Evolutionary conservation across 2,113 vertebrate species (phyloP).

Genomic region (Micronisus gabar): DNA sequence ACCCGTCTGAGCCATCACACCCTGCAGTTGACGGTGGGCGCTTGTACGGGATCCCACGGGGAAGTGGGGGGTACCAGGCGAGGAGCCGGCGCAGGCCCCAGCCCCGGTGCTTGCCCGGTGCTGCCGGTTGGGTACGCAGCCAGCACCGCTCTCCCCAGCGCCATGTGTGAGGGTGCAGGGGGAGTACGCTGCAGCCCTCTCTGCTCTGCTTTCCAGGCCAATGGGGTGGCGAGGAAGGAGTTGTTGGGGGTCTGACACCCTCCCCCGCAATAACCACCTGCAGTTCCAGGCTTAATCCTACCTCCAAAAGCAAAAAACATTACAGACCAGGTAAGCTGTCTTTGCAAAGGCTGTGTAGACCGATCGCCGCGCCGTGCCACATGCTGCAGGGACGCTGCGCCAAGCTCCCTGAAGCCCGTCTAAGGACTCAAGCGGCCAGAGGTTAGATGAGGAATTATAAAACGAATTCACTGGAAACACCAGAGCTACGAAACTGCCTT

Average conservation of each 20-base stretch:
- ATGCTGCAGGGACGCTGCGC: fast-evolving
- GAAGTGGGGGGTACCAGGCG: background rate
- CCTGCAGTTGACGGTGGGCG: fast-evolving
- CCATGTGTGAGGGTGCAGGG: too few species aligned
- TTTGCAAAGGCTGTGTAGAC: background rate
- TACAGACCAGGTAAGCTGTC: background rate
- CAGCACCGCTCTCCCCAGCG: fast-evolving
- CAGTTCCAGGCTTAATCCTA: background rate
- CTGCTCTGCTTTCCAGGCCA: background rate
- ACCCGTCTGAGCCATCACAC: background rate
- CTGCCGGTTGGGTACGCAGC: fast-evolving
- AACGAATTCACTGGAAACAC: background rate
- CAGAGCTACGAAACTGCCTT: background rate
- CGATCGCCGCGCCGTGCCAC: fast-evolving
- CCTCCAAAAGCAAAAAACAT: background rate
- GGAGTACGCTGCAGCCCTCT: background rate
- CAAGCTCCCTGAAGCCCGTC: fast-evolving
- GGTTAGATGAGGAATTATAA: background rate
- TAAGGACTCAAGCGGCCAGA: fast-evolving
- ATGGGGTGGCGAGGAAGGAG: fast-evolving
- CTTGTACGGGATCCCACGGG: fast-evolving
- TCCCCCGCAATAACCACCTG: background rate
- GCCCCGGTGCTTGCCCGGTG: background rate
- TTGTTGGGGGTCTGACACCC: background rate
- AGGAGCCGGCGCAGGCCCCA: fast-evolving